Base-by-base conservation (phyloP, 2,797 vertebrate genomes). In the Chelonia mydas region DNA sequence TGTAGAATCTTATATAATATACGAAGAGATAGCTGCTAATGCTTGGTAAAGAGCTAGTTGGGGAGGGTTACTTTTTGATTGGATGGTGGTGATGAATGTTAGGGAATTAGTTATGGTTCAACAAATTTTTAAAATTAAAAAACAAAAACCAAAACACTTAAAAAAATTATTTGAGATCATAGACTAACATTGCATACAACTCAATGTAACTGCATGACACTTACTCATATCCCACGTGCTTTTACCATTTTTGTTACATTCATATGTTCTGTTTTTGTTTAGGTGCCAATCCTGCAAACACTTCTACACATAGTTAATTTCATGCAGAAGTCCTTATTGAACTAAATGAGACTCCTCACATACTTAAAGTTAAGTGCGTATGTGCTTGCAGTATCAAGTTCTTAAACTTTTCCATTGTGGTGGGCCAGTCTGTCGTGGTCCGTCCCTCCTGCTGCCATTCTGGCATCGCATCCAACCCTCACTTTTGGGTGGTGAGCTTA, bases 61-160 rank as follows among this genome's bases (percentile, higher is more conserved):
- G 5, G 37, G 88, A 51, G 92, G 3, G 8, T n/a, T 50, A 3
- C 50, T 33, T 87, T 95, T 90, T 92, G 94, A 45, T 61, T 80
- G 41, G 89, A 45, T 31, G 47, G 16, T 84, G 74, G 72, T 45
- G 23, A 45, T 74, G 41, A 74, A 74, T 15, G 23, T 27, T 76
- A 45, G 11, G 41, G 37, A 72, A 41, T 19, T 16, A 10, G n/a
- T 13, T 45, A 74, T 45, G 41, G 11, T 47, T 47, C 41, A 45
- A 76, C 6, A 45, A 11, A 16, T 41, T 37, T 89, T 95, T 77
- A 9, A 81, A 84, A 28, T 16, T 33, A 61, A 33, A 41, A 5
- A 41, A 41, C 37, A 41, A 41, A 33, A 61, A 33, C 15, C 15
- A 33, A 16, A 28, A 4, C 0, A 37, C 28, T 37, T 31, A 3